Conservation (phyloP, 2,888 invertebrate genomes). For the Trichacis sp. region DNA sequence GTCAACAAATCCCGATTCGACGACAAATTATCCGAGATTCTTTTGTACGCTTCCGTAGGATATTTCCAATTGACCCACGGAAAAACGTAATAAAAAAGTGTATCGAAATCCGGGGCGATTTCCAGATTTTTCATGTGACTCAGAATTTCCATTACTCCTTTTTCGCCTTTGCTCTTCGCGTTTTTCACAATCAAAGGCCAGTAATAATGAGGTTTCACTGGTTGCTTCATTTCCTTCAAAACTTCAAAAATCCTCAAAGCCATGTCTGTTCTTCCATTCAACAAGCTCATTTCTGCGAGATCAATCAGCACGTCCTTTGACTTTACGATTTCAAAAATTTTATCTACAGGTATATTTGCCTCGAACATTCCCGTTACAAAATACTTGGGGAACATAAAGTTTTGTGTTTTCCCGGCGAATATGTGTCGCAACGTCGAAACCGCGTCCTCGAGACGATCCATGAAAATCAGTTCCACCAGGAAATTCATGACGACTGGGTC, state of each 20-base stretch:
- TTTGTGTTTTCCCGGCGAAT: background rate
- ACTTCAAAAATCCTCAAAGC: background rate
- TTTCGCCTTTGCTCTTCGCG: background rate
- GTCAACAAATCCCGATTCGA: background rate
- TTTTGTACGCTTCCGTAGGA: background rate
- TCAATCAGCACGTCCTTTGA: background rate
- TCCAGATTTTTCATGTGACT: background rate
- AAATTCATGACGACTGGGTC: background rate
- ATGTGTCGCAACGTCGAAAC: background rate
- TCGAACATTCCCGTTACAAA: background rate
- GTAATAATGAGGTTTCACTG: conserved; percentile 2
- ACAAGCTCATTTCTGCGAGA: background rate
- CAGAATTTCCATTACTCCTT: background rate
- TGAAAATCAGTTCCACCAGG: background rate
- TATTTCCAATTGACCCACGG: background rate
- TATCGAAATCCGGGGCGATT: background rate
- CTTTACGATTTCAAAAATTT: background rate
- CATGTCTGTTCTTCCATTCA: too few species aligned
- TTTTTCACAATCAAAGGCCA: background rate
- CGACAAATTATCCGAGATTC: background rate
- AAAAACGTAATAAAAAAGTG: conserved; percentile 1
- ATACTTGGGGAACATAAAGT: background rate
- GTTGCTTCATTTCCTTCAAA: background rate
- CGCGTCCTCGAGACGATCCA: background rate
- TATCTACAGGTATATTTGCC: background rate